A percentile compares a stretch with the other conserved stretches of the same genome.
Evolutionary conservation across 2,888 invertebrate species (phyloP).

Genomic region (Morinoia aosen): DNA sequence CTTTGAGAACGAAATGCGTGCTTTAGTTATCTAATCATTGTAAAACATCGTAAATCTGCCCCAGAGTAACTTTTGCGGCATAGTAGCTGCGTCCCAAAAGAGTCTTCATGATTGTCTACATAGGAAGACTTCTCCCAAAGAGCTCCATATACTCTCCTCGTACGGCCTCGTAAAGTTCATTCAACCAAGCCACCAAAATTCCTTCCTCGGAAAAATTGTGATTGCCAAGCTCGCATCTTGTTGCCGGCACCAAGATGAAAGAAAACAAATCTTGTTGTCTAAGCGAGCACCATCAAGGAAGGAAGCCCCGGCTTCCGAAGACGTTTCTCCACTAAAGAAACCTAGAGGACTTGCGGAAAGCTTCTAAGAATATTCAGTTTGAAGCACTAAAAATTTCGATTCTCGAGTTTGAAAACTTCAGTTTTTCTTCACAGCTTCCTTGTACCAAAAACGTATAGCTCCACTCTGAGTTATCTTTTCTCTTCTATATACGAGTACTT

Average conservation of each 20-base stretch:
- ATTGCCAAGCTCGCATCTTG: conserved; percentile 36
- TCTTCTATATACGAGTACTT: too few species aligned
- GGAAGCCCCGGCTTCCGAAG: background rate
- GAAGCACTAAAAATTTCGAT: background rate
- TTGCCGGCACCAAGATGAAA: conserved; percentile 41
- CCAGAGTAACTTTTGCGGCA: background rate
- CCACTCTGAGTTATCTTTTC: background rate
- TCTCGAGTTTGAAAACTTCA: background rate
- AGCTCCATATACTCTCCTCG: background rate
- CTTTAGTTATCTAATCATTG: background rate
- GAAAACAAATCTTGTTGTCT: conserved; percentile 51
- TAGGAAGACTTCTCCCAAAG: background rate
- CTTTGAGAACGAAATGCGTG: background rate
- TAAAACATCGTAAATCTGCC: background rate
- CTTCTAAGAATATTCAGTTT: background rate
- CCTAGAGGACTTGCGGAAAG: background rate
- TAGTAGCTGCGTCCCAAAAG: background rate
- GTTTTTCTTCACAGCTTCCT: background rate
- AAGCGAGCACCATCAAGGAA: conserved; percentile 28
- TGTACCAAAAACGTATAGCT: background rate
- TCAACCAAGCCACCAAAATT: conserved; percentile 35
- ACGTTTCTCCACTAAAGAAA: background rate
- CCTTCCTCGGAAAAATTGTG: conserved; percentile 27
- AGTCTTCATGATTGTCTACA: conserved; percentile 1
- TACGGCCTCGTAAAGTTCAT: conserved; percentile 2